A percentile compares a stretch with the other conserved stretches of the same genome.
Evolutionary conservation across 2,797 vertebrate species (phyloP).

Genomic region (Amblyopsis hoosieri): DNA sequence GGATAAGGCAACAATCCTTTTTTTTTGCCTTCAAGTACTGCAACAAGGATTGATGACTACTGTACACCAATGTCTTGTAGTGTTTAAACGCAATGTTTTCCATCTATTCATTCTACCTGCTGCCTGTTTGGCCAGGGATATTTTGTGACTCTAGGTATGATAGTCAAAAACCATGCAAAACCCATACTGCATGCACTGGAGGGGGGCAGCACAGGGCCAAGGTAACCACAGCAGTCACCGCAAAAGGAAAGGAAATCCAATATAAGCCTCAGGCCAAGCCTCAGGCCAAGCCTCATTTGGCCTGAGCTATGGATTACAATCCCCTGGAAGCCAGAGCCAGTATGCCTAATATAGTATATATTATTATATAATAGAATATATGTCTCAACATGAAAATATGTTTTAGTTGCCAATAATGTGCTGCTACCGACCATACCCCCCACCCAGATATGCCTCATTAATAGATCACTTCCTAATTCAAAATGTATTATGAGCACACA

Average conservation of each 20-base stretch:
- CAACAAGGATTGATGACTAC: not conserved
- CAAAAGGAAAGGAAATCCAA: constrained; percentile 22
- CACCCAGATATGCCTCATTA: constrained; percentile 65
- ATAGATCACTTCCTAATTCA: constrained; percentile 71
- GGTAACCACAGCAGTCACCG: constrained; percentile 24
- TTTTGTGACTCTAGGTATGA: constrained; percentile 55
- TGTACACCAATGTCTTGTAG: not conserved
- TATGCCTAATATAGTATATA: constrained; percentile 7
- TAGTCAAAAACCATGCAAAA: constrained; percentile 76
- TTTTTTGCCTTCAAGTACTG: constrained; percentile 1
- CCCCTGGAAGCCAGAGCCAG: constrained; percentile 31
- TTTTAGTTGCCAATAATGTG: constrained; percentile 61
- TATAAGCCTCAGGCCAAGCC: not conserved
- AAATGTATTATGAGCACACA: constrained; percentile 76
- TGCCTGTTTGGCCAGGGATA: constrained; percentile 66
- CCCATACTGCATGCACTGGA: constrained; percentile 54
- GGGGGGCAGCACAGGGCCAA: constrained; percentile 18
- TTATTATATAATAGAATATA: not conserved
- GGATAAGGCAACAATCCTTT: constrained; percentile 10
- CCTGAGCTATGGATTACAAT: constrained; percentile 9
- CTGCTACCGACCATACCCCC: constrained; percentile 37
- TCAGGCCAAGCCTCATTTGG: not conserved
- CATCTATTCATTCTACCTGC: too few species aligned
- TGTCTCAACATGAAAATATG: constrained; percentile 41
- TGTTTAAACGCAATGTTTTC: constrained; percentile 13